phyloP scores from a whole-genome alignment of 2,113 vertebrate species.

The Anguilla rostrata region DNA sequence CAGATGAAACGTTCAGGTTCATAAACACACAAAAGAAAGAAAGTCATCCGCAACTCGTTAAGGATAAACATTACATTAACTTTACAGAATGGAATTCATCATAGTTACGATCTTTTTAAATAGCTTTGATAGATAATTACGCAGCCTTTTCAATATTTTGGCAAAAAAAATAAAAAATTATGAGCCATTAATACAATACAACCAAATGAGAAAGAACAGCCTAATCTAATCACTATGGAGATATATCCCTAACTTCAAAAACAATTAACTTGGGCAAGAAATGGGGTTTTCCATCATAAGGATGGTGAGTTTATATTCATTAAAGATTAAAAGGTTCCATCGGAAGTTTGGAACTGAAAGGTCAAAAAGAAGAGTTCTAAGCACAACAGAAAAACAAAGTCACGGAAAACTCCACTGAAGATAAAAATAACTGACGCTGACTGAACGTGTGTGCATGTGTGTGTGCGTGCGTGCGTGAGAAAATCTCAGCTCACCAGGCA shows the following conservation, averaged over 20 bases:
- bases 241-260: not conserved
- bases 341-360: slow-evolving; percentile 57
- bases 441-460: not conserved
- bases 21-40: not conserved
- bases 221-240: not conserved
- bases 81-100: not conserved
- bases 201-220: not conserved
- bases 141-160: not conserved
- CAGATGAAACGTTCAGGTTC: not conserved
- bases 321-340: slow-evolving; percentile 19
- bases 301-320: not conserved
- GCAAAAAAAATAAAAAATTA: not conserved
- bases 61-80: not conserved
- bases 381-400: slow-evolving; percentile 53
- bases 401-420: slow-evolving; percentile 66
- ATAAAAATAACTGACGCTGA: slow-evolving; percentile 68
- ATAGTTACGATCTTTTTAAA: not conserved
- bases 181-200: not conserved
- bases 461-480: slow-evolving; percentile 51
- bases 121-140: not conserved
- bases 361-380: slow-evolving; percentile 56
- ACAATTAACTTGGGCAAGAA: not conserved
- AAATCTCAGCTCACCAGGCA: slow-evolving; percentile 53
- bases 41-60: not conserved
- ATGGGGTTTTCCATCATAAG: not conserved